phyloP scores from a whole-genome alignment of 1,140 invertebrate species.

The Vanessa tameamea region DNA sequence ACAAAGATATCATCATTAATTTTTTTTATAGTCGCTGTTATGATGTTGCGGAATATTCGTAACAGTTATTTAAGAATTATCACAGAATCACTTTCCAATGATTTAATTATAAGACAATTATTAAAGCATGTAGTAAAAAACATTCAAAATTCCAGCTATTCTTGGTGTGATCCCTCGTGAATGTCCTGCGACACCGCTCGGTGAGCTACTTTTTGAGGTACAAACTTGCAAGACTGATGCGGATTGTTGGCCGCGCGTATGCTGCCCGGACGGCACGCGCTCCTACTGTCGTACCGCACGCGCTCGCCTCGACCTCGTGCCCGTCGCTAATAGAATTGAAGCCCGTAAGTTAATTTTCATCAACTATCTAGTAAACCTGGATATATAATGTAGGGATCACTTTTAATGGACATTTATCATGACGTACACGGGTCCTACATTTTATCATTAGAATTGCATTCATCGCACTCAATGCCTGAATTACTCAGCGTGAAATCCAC shows the following conservation, averaged over 20 bases:
- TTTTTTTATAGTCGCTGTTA: too few species aligned
- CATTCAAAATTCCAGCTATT: conserved; percentile 76
- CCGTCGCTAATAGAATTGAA: conserved; percentile 78
- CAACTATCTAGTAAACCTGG: too few species aligned
- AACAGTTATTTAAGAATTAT: too few species aligned
- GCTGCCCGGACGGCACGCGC: conserved; percentile 84
- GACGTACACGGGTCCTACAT: too few species aligned
- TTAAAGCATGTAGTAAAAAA: not conserved
- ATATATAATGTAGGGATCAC: too few species aligned
- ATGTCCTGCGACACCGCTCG: conserved; percentile 83
- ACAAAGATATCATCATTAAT: too few species aligned
- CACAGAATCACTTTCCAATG: too few species aligned
- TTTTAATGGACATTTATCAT: too few species aligned
- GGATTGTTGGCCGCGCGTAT: conserved; percentile 86
- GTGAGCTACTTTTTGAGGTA: conserved; percentile 84
- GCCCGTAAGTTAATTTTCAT: conserved; percentile 53
- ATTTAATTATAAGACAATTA: not conserved
- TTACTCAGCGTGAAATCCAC: too few species aligned
- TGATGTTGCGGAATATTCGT: too few species aligned
- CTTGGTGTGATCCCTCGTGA: conserved; percentile 84
- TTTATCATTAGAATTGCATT: too few species aligned
- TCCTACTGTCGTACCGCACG: conserved; percentile 85
- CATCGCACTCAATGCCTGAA: too few species aligned
- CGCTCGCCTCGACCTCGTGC: conserved; percentile 82
- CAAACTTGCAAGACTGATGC: conserved; percentile 83